Conservation (phyloP, 2,113 vertebrate species). For the Phodopus roborovskii region DNA sequence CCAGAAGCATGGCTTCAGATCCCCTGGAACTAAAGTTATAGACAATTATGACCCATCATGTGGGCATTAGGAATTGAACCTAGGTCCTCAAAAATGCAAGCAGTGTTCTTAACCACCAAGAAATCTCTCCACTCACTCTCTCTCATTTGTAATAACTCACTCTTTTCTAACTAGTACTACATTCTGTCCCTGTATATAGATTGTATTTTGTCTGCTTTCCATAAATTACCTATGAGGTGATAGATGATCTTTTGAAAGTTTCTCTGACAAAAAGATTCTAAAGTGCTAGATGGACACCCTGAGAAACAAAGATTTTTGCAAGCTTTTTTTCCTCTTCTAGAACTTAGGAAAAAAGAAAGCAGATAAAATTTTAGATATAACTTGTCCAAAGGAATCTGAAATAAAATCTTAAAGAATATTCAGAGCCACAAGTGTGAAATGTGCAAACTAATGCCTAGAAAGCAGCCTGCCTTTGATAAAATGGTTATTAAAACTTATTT, state of each 20-base stretch:
- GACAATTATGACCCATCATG: background rate
- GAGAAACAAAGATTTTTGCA: background rate
- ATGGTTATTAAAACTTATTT: slow-evolving; percentile 46
- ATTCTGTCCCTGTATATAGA: background rate
- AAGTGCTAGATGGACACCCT: slow-evolving; percentile 36
- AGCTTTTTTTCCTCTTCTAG: background rate
- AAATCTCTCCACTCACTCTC: background rate
- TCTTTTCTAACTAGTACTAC: background rate
- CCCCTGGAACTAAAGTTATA: background rate
- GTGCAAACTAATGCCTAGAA: slow-evolving; percentile 41
- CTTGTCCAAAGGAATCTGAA: slow-evolving; percentile 46
- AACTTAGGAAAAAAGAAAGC: background rate
- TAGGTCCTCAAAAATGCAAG: background rate
- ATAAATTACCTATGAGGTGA: slow-evolving; percentile 13
- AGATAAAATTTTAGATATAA: slow-evolving; percentile 44
- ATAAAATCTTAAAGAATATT: background rate
- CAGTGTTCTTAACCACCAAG: background rate
- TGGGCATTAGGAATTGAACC: background rate
- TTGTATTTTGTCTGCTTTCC: slow-evolving; percentile 8
- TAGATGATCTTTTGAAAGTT: background rate
- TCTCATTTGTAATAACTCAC: slow-evolving; percentile 42
- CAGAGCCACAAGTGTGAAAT: background rate
- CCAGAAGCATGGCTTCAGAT: background rate
- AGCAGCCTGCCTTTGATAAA: background rate
- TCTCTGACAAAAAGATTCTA: slow-evolving; percentile 8